A percentile compares a stretch with the other conserved stretches of the same genome.
Conservation (phyloP, 2,888 invertebrate genomes). For the Ecdyonurus torrentis region DNA sequence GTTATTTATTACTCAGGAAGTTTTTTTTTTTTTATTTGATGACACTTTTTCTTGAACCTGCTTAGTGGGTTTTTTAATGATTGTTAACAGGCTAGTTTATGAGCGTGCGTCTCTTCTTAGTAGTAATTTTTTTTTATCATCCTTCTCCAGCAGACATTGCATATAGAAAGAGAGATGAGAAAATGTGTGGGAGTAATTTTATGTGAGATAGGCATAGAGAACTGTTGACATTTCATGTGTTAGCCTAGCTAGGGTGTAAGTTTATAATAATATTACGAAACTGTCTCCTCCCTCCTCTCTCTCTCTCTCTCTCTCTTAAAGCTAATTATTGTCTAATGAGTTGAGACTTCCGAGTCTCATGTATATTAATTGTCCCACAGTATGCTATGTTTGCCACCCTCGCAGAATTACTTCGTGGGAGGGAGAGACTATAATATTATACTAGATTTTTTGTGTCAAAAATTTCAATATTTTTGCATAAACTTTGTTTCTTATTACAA, state of each 20-base stretch:
- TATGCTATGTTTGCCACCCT: background rate
- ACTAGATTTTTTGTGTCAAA: too few relatives aligned
- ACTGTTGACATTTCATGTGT: too few relatives aligned
- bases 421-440: too few relatives aligned
- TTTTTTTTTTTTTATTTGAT: background rate
- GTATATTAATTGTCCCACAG: background rate
- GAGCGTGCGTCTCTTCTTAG: background rate
- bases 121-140: too few relatives aligned
- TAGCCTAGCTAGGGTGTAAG: too few relatives aligned
- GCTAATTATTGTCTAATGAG: background rate
- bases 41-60: background rate
- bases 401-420: background rate
- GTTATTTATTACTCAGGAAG: background rate
- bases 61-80: background rate
- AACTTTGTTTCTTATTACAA: too few relatives aligned
- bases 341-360: background rate
- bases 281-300: background rate
- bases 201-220: too few relatives aligned
- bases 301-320: background rate
- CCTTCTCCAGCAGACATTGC: too few relatives aligned
- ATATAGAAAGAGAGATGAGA: too few relatives aligned
- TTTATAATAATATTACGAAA: too few relatives aligned
- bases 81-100: background rate
- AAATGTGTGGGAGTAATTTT: background rate
- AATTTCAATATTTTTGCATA: too few relatives aligned